phyloP scores from a whole-genome alignment of 2,888 invertebrate species.

The Cyaniris semiargus region DNA sequence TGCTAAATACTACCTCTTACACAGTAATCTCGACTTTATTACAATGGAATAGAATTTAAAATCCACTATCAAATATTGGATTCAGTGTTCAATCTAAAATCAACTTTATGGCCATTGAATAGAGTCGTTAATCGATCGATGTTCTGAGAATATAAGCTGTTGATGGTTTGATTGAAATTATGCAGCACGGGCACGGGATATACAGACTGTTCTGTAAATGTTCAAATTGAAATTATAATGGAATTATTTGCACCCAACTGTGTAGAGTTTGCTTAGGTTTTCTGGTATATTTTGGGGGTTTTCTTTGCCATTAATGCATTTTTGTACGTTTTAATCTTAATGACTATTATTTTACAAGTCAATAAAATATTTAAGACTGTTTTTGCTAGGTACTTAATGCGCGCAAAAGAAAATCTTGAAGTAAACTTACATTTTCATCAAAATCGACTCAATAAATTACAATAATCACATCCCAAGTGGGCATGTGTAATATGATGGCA shows the following conservation, averaged over 20 bases:
- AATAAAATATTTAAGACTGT: no score
- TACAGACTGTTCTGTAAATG: not conserved
- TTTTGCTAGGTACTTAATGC: no score
- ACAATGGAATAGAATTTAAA: not conserved
- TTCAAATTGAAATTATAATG: not conserved
- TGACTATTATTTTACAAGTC: no score
- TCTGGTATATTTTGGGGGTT: not conserved
- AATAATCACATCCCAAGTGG: no score
- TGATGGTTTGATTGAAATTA: not conserved
- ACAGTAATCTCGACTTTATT: not conserved
- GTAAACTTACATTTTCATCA: no score
- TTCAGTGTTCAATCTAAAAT: not conserved
- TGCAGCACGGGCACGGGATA: constrained; percentile 2
- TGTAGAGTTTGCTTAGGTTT: not conserved
- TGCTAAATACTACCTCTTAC: not conserved
- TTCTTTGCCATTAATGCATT: not conserved
- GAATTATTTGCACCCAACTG: not conserved
- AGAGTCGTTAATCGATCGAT: not conserved
- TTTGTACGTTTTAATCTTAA: not conserved
- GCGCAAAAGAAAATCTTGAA: no score
- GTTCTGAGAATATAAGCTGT: not conserved
- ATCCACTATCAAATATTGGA: not conserved
- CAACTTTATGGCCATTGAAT: not conserved
- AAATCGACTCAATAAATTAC: no score
- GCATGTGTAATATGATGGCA: not conserved